phyloP scores from a whole-genome alignment of 2,113 vertebrate species.

The Pituophis catenifer region DNA sequence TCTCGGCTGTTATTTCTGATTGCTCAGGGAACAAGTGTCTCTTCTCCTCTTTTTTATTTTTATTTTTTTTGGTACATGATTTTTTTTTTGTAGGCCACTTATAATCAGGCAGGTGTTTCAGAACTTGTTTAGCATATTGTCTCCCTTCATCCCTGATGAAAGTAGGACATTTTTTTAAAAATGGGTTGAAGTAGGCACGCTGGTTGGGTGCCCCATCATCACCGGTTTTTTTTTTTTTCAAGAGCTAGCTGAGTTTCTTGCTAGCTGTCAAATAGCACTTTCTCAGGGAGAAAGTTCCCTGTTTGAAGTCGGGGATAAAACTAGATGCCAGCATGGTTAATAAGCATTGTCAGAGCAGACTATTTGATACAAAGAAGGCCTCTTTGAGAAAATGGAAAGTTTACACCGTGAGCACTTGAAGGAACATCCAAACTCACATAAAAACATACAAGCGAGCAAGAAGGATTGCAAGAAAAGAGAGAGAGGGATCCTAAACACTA shows the following conservation, averaged over 20 bases:
- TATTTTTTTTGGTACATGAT: neutral
- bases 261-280: neutral
- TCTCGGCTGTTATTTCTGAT: neutral
- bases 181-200: neutral
- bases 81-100: constrained; percentile 11
- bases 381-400: neutral
- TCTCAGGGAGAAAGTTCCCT: neutral
- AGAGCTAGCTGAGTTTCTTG: neutral
- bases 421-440: neutral
- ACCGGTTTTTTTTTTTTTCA: neutral
- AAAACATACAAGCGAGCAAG: neutral
- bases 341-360: neutral
- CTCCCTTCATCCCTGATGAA: constrained; percentile 4
- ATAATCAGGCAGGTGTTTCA: constrained; percentile 31
- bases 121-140: neutral
- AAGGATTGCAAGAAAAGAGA: neutral
- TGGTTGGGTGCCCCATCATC: neutral
- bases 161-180: neutral
- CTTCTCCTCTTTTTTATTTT: neutral
- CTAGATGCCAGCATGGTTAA: neutral
- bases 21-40: constrained; percentile 7
- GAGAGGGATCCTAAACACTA: neutral
- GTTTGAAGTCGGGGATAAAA: neutral
- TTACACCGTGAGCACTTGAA: neutral
- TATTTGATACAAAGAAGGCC: neutral